Evolutionary conservation across 2,113 vertebrate genomes (phyloP), one percentile per base, ranked within the genome.

Genomic region (Amblyopsis rosae): DNA sequence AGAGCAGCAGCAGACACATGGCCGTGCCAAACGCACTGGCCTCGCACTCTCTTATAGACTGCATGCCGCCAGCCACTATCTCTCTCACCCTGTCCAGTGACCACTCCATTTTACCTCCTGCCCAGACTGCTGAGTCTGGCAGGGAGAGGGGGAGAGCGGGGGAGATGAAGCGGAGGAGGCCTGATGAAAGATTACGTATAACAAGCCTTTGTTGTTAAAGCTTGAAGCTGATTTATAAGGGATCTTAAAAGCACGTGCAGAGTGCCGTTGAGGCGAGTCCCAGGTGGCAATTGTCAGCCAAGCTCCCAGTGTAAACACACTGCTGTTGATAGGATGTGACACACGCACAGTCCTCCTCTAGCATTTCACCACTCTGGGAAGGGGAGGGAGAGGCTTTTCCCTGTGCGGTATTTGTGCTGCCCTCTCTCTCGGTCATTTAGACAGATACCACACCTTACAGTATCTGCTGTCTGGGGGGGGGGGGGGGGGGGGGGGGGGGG

Each of bases 21-120:
- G 92, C 95, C 0, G 94, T 93, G 26, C 89, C 90, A 0, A 95
- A 82, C 0, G 96, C 97, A 0, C 90, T 88, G 77, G 92, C 75
- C 82, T 98, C 94, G 0, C 97, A 98, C 84, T 98, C 96, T 70
- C 97, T 92, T 73, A 98, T 92, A 0, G 96, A 95, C 87, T 98
- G 96, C 89, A 99, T 95, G 75, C 93, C 94, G 0, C 93, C 92
- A 19, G 94, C 96, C 4, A 98, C 92, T 86, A 95, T 93, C 82
- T 96, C 96, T 76, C 96, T 86, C 70, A 98, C 93, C 46, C 93
- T 89, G 0, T 96, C 96, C 65, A 99, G 93, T 9, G 95, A 98
- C 92, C 95, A 97, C 86, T 93, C 95, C 88, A 71, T 90, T 81
- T 56, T 77, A 73, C 68, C 90, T 73, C 55, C 59, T 0, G 46